Evolutionary conservation across 2,797 vertebrate genomes (phyloP).

Genomic region (Prionace glauca): DNA sequence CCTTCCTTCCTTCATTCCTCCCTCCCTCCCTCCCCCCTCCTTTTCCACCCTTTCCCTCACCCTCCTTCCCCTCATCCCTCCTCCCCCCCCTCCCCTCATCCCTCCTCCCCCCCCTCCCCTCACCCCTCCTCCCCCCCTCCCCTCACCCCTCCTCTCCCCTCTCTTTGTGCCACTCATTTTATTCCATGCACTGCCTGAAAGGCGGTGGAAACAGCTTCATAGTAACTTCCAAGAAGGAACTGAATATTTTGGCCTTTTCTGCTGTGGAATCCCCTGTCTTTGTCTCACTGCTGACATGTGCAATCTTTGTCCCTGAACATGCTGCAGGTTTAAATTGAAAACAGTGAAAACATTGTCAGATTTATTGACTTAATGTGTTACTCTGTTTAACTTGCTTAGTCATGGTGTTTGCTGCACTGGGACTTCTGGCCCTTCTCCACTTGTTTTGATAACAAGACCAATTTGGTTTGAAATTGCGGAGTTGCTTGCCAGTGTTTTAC

Average conservation of each 20-base stretch:
- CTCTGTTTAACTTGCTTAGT: neutral
- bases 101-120: too few species aligned
- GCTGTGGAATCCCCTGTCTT: neutral
- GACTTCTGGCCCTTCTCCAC: neutral
- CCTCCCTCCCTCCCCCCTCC: too few species aligned
- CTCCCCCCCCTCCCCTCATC: too few species aligned
- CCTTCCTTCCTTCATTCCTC: too few species aligned
- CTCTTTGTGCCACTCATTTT: too few species aligned
- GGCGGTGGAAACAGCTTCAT: too few species aligned
- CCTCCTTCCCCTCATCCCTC: too few species aligned
- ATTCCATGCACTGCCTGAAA: neutral
- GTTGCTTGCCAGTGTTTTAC: neutral
- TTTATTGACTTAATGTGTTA: neutral
- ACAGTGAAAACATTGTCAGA: neutral
- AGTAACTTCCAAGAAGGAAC: too few species aligned
- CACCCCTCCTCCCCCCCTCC: too few species aligned
- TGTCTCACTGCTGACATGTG: neutral
- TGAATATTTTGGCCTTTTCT: neutral
- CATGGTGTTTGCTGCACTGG: neutral
- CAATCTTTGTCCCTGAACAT: neutral
- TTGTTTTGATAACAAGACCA: neutral
- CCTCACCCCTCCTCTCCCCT: rapidly evolving
- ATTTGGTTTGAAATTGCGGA: neutral
- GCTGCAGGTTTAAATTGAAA: neutral
- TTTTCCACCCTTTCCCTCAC: too few species aligned